phyloP scores from a whole-genome alignment of 2,888 invertebrate species.

The Onchidella celtica region DNA sequence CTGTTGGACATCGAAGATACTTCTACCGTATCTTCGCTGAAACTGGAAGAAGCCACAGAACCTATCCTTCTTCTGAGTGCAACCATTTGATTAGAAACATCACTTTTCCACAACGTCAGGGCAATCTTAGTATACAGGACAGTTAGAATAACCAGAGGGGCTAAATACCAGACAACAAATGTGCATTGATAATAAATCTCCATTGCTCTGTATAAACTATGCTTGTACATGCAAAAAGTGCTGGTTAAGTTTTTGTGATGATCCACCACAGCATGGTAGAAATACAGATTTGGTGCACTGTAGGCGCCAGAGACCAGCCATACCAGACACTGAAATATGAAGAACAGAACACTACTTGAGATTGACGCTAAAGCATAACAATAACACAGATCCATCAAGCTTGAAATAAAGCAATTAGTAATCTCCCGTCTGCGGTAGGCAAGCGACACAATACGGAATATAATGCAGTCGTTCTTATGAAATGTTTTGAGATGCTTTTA shows the following conservation, averaged over 20 bases:
- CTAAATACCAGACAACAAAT: slow-evolving; percentile 90
- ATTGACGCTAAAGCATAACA: background rate
- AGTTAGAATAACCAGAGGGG: slow-evolving; percentile 85
- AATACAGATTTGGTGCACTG: slow-evolving; percentile 91
- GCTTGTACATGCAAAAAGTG: slow-evolving; percentile 37
- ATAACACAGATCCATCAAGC: too few species aligned
- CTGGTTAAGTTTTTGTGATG: background rate
- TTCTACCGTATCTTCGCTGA: background rate
- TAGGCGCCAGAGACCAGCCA: slow-evolving; percentile 92
- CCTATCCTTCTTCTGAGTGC: background rate
- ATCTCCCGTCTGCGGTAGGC: too few species aligned
- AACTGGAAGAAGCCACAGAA: background rate
- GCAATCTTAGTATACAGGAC: slow-evolving; percentile 92
- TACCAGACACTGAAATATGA: slow-evolving; percentile 84
- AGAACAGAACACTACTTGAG: too few species aligned
- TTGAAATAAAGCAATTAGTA: too few species aligned
- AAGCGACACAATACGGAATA: too few species aligned
- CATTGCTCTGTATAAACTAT: background rate
- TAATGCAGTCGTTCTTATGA: too few species aligned
- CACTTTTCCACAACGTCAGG: slow-evolving; percentile 88
- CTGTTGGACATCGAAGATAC: too few species aligned
- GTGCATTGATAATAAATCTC: background rate
- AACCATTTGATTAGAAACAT: slow-evolving; percentile 37
- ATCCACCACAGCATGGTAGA: slow-evolving; percentile 88
- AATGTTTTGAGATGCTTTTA: too few species aligned